phyloP scores from a whole-genome alignment of 2,888 invertebrate species.

The Arrhopalites spinosus region DNA sequence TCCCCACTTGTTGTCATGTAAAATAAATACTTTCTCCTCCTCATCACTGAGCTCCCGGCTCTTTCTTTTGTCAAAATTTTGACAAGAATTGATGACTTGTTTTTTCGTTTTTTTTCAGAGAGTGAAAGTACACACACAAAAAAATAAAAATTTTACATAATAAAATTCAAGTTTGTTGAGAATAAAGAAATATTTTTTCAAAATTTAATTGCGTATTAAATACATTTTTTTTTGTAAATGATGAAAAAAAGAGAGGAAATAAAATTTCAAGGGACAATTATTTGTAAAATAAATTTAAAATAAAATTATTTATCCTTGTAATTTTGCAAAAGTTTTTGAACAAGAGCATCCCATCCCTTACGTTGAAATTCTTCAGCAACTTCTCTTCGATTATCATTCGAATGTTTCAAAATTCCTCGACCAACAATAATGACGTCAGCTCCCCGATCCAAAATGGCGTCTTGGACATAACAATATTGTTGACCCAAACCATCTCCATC shows the following conservation, averaged over 20 bases:
- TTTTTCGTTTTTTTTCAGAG: too few relatives aligned
- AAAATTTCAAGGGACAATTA: neutral
- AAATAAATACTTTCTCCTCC: too few relatives aligned
- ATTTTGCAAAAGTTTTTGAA: slow-evolving; percentile 26
- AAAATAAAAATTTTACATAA: too few relatives aligned
- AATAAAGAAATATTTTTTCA: too few relatives aligned
- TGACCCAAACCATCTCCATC: slow-evolving; percentile 81
- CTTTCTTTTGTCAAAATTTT: too few relatives aligned
- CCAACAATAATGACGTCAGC: slow-evolving; percentile 96
- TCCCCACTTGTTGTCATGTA: too few relatives aligned
- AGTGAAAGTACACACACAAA: too few relatives aligned
- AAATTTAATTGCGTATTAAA: neutral
- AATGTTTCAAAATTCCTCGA: slow-evolving; percentile 72
- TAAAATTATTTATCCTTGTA: slow-evolving; percentile 22
- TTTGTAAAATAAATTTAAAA: neutral
- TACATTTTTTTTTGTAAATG: neutral
- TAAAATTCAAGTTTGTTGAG: neutral
- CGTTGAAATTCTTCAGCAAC: slow-evolving; percentile 67
- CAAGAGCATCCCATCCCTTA: slow-evolving; percentile 67
- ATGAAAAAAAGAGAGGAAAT: too few relatives aligned
- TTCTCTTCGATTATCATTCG: slow-evolving; percentile 63
- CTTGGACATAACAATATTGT: slow-evolving; percentile 82
- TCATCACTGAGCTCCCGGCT: too few relatives aligned
- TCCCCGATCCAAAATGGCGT: slow-evolving; percentile 77
- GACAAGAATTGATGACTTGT: too few relatives aligned